Conservation (phyloP, 1,140 invertebrate species). For the Oryctes rhinoceros region DNA sequence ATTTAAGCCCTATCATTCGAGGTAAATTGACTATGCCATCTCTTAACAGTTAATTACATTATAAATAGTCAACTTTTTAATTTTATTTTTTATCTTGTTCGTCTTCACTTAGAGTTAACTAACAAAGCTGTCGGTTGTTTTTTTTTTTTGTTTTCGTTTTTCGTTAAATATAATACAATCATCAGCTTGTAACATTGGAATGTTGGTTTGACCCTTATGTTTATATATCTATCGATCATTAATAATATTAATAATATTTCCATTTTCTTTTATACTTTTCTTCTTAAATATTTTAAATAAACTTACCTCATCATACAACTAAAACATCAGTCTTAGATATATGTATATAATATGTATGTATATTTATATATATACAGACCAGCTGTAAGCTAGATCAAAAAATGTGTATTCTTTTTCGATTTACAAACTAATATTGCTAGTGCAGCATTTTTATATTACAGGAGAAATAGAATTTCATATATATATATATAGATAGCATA, state of each 20-base stretch:
- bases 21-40: conserved; percentile 17
- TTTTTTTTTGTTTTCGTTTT: conserved; percentile 11
- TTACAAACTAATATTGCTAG: conserved; percentile 40
- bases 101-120: conserved; percentile 16
- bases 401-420: conserved; percentile 23
- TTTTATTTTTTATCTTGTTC: conserved; percentile 12
- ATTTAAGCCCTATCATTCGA: background rate
- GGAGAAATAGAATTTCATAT: conserved; percentile 38
- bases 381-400: conserved; percentile 41
- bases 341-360: conserved; percentile 11
- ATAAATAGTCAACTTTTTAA: conserved; percentile 42
- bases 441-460: conserved; percentile 40
- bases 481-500: conserved; percentile 31
- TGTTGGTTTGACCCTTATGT: conserved; percentile 28
- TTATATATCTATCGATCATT: conserved; percentile 28
- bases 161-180: conserved; percentile 36
- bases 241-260: conserved; percentile 21
- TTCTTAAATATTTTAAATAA: conserved; percentile 29
- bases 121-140: conserved; percentile 38
- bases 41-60: conserved; percentile 38
- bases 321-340: conserved; percentile 41
- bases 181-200: conserved; percentile 41
- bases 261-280: conserved; percentile 20
- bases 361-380: conserved; percentile 40
- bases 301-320: conserved; percentile 14